These are phyloP conservation scores for Chrysogorgia sp. DNA, from an alignment of 92 coral and sea anemone species.

Conservation along the genomic window DNA sequence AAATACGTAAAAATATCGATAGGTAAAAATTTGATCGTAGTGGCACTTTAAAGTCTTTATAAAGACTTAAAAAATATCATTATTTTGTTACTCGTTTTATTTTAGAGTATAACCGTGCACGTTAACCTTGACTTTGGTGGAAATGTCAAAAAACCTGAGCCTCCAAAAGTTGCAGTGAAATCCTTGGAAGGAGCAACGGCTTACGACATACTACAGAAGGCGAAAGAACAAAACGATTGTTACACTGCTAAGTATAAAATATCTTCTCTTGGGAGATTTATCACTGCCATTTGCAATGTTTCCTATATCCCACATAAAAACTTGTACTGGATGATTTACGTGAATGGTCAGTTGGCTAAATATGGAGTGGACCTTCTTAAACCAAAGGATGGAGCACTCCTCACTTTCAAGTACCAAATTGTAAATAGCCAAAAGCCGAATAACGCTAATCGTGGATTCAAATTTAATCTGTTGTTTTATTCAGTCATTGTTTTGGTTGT, in stretches of 20 bases:
- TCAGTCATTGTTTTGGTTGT: too few relatives aligned
- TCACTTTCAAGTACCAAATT: slow-evolving; percentile 71
- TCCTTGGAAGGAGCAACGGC: slow-evolving; percentile 66
- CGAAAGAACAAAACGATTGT: slow-evolving; percentile 56
- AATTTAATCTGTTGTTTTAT: too few relatives aligned
- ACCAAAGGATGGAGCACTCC: slow-evolving; percentile 66
- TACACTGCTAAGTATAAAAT: slow-evolving; percentile 49
- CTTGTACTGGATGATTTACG: slow-evolving; percentile 71
- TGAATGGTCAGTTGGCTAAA: slow-evolving; percentile 50
- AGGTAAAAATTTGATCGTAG: too few relatives aligned
- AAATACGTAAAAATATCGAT: too few relatives aligned
- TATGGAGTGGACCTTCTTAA: slow-evolving; percentile 73
- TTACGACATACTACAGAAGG: slow-evolving; percentile 59
- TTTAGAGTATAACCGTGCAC: slow-evolving; percentile 71
- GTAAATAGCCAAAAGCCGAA: too few relatives aligned
- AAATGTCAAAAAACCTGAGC: slow-evolving; percentile 13
- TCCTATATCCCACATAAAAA: slow-evolving; percentile 34
- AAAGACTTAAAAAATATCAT: too few relatives aligned
- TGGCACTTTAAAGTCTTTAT: too few relatives aligned
- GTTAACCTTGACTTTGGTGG: slow-evolving; percentile 67
- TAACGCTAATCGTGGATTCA: too few relatives aligned
- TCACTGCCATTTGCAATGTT: slow-evolving; percentile 70
- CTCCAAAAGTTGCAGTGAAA: slow-evolving; percentile 27
- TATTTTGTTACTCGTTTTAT: not conserved
- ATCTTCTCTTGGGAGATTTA: slow-evolving; percentile 60